Evolutionary conservation across 2,113 vertebrate genomes (phyloP).

Genomic region (Lipotes vexillifer): DNA sequence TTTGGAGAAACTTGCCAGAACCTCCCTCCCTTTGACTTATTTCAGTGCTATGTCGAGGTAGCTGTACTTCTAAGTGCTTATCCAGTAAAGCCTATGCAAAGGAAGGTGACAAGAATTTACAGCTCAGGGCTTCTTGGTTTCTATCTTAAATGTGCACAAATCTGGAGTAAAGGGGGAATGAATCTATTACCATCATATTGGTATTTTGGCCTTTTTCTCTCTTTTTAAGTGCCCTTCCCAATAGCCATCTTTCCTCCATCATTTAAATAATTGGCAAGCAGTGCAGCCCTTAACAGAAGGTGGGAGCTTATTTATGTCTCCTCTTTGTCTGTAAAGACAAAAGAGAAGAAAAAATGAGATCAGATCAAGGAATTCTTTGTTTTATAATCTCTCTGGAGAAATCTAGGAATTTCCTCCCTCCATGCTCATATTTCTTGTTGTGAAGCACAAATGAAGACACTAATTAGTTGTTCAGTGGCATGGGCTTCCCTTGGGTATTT

Average conservation of each 20-base stretch:
- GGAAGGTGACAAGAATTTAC: background rate
- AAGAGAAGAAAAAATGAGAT: conserved; percentile 59
- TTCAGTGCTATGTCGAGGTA: background rate
- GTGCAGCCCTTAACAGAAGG: conserved; percentile 32
- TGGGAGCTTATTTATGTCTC: conserved; percentile 61
- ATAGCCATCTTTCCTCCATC: conserved; percentile 31
- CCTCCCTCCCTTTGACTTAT: background rate
- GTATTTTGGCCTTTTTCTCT: background rate
- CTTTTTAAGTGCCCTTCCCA: conserved; percentile 23
- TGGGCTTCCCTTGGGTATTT: conserved; percentile 35
- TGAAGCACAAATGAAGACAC: conserved; percentile 54
- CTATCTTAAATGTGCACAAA: background rate
- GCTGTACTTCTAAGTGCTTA: background rate
- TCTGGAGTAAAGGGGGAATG: background rate
- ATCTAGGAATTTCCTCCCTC: conserved; percentile 22
- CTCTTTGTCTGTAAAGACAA: conserved; percentile 64
- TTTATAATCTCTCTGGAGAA: conserved; percentile 50
- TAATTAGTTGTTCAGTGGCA: conserved; percentile 40
- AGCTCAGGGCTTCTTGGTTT: background rate
- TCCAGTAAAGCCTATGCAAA: background rate
- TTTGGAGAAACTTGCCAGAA: background rate
- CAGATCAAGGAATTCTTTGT: conserved; percentile 57
- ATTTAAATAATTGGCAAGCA: conserved; percentile 60
- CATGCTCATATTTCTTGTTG: conserved; percentile 51
- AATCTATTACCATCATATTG: background rate